Evolutionary conservation across 1,140 invertebrate species (phyloP), one percentile per base, ranked within the genome.

Genomic region (Polyergus mexicanus): DNA sequence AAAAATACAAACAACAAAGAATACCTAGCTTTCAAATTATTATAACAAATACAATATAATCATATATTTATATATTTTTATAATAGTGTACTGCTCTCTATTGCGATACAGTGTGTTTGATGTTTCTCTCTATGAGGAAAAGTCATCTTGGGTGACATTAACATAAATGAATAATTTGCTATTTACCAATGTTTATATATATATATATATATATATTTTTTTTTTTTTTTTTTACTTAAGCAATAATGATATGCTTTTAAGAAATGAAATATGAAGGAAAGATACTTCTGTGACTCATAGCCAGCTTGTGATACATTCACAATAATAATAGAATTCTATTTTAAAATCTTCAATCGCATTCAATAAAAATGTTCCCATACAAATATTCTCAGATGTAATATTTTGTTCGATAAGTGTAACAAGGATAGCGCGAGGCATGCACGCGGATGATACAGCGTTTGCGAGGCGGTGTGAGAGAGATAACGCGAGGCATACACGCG

Each of bases 1-100:
- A n/a, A n/a, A n/a, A 95, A 94, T 95, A 95, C 94, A 94, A 95
- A 95, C 94, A 95, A 94, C 94, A 95, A 94, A 94, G 93, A 93
- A 92, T 95, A 94, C 92, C 93, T 94, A 95, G 94, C 89, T 95
- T 94, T 94, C 92, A 94, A 94, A 94, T 95, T 94, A 95, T 94
- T 93, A 92, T 94, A 94, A 94, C 94, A 95, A 94, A 94, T 94
- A 94, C 94, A 95, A 94, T 94, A 94, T 94, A 95, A 94, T 95
- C 90, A 94, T 94, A 94, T 93, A 94, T 93, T 91, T 93, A 93
- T 94, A 58, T 66, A 71, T 83, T 92, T 94, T 93, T 94, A 93
- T 94, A 94, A 91, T 94, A 94, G 94, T 93, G 91, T 91, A 93
- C 89, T 89, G 93, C 88, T 93, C 88, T 93, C 91, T 94, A 94